Conservation (phyloP, 2,888 invertebrate species). For the Tenthredo livida region DNA sequence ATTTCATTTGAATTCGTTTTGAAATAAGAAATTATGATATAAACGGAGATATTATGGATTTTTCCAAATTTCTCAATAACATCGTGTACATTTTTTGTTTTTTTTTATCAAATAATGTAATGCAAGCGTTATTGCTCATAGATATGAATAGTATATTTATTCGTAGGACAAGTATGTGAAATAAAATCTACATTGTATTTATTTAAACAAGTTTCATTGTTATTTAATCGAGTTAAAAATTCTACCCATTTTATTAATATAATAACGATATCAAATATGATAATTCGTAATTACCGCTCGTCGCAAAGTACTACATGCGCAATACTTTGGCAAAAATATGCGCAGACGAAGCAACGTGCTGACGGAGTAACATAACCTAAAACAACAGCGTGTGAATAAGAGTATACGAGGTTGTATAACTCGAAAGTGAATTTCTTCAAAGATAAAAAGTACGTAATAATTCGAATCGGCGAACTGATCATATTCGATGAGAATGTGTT, state of each 20-base stretch:
- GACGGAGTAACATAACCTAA: slow-evolving; percentile 6
- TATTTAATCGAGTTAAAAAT: background rate
- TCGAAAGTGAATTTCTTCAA: background rate
- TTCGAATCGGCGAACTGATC: background rate
- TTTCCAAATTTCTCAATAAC: background rate
- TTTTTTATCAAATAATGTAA: background rate
- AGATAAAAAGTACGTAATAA: slow-evolving; percentile 22
- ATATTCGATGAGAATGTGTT: background rate
- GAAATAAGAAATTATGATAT: background rate
- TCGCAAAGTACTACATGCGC: slow-evolving; percentile 5
- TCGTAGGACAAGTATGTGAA: background rate
- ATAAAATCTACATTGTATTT: background rate
- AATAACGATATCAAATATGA: background rate
- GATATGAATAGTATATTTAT: background rate
- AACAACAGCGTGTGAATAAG: slow-evolving; percentile 1
- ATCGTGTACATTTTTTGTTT: background rate
- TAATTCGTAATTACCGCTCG: background rate
- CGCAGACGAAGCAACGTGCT: slow-evolving; percentile 16
- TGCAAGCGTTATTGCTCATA: background rate
- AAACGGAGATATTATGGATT: background rate
- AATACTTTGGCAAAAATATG: slow-evolving; percentile 7
- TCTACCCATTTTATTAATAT: background rate
- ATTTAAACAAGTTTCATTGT: background rate
- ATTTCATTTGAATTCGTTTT: background rate
- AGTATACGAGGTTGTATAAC: background rate